These are phyloP conservation scores for Bradynema listronoti DNA, from an alignment of 1,140 invertebrate genomes.

Conservation along the genomic window DNA sequence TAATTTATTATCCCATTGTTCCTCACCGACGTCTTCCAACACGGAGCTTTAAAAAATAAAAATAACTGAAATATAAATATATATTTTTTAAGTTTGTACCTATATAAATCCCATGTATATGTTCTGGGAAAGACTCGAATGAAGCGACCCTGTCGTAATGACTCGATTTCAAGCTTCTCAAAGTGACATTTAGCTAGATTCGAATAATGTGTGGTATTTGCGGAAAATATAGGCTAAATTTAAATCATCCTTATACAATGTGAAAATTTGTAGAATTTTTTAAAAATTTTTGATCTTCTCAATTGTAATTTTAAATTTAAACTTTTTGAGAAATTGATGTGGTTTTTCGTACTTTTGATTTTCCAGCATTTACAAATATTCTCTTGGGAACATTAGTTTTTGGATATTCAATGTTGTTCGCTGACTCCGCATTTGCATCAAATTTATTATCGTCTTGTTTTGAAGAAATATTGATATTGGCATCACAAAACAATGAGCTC, in stretches of 20 bases:
- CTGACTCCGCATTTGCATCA: no score
- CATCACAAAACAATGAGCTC: not conserved
- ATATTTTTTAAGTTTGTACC: conserved; percentile 18
- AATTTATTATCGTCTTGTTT: no score
- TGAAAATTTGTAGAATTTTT: not conserved
- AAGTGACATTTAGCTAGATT: conserved; percentile 64
- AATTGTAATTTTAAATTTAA: no score
- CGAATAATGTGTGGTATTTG: conserved; percentile 20
- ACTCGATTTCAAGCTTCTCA: conserved; percentile 71
- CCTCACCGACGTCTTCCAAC: conserved; percentile 41
- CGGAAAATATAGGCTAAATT: conserved; percentile 15
- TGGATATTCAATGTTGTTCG: no score
- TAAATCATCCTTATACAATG: not conserved
- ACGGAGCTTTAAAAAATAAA: conserved; percentile 29
- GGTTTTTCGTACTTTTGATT: not conserved
- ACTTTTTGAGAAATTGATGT: not conserved
- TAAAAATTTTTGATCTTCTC: not conserved
- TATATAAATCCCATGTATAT: conserved; percentile 62
- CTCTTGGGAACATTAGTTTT: not conserved
- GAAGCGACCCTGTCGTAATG: conserved; percentile 76
- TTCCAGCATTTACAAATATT: not conserved
- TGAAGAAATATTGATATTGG: not conserved
- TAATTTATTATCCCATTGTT: conserved; percentile 40
- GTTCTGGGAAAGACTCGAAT: conserved; percentile 81
- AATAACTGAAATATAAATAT: not conserved